Conservation (phyloP, 92 coral and sea anemone species). For the Epizoanthus ramosus region DNA sequence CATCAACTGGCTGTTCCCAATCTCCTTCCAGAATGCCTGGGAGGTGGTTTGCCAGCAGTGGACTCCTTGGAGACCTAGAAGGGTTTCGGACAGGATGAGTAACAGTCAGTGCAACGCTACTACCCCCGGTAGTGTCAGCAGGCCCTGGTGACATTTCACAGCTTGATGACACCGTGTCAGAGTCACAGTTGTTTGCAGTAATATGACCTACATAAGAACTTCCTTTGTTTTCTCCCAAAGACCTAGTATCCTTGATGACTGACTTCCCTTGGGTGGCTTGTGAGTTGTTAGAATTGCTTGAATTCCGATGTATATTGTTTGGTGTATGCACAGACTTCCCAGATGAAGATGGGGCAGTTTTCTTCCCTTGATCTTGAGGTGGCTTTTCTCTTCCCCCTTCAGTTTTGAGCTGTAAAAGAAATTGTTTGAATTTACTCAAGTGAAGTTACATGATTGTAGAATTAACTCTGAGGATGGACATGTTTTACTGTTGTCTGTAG, state of each 20-base stretch:
- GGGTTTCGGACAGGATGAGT: slow-evolving; percentile 55
- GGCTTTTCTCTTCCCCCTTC: slow-evolving; percentile 76
- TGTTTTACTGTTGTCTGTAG: too few relatives aligned
- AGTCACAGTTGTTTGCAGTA: slow-evolving; percentile 68
- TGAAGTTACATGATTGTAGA: neutral
- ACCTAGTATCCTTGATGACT: slow-evolving; percentile 38
- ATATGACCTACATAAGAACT: slow-evolving; percentile 65
- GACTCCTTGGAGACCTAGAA: slow-evolving; percentile 89
- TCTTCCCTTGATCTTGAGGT: slow-evolving; percentile 58
- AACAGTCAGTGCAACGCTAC: slow-evolving; percentile 46
- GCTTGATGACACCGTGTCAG: slow-evolving; percentile 79
- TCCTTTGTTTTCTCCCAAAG: slow-evolving; percentile 43
- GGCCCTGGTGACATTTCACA: slow-evolving; percentile 77
- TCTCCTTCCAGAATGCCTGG: slow-evolving; percentile 93
- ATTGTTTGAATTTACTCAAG: neutral
- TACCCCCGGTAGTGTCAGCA: slow-evolving; percentile 67
- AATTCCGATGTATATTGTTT: slow-evolving; percentile 34
- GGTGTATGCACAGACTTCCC: slow-evolving; percentile 32
- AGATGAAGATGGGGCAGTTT: slow-evolving; percentile 45
- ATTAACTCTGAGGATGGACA: neutral
- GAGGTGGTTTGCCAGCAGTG: slow-evolving; percentile 73
- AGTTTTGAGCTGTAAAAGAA: slow-evolving; percentile 67
- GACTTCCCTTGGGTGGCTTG: slow-evolving; percentile 32
- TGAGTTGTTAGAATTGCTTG: slow-evolving; percentile 27
- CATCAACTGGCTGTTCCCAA: slow-evolving; percentile 63